Percentiles rank a stretch among this genome's conserved stretches.
These are phyloP conservation scores for Pyrocephalus nanus DNA, from an alignment of 2,797 vertebrate genomes.

Conservation along the genomic window DNA sequence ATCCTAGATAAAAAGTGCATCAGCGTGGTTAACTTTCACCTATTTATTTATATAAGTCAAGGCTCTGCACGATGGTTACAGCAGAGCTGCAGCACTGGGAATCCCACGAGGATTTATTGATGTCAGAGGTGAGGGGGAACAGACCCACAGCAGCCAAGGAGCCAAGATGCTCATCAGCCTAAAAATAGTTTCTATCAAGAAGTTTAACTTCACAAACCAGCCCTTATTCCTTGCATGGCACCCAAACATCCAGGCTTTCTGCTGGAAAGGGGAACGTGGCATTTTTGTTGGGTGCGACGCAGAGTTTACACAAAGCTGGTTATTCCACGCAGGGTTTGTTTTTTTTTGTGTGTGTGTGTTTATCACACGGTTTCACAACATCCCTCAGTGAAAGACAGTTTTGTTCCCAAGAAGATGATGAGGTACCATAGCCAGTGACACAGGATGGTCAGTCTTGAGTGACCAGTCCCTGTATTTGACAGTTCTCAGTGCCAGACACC, in stretches of 20 bases:
- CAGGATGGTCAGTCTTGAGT: background rate
- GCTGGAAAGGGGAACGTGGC: background rate
- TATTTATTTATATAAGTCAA: background rate
- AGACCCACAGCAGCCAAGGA: background rate
- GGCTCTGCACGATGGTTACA: background rate
- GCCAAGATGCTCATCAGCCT: background rate
- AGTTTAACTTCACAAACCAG: background rate
- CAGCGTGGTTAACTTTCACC: constrained; percentile 9
- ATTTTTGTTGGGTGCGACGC: background rate
- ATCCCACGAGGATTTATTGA: background rate
- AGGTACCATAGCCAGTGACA: background rate
- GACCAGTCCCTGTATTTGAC: background rate
- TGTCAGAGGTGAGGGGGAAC: background rate
- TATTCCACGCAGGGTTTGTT: background rate
- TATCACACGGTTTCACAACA: background rate
- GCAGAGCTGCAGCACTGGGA: background rate
- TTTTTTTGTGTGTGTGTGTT: background rate
- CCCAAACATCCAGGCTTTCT: background rate
- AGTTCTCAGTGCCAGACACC: background rate
- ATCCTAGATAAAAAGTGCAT: constrained; percentile 54
- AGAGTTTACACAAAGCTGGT: background rate
- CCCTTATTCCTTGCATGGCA: background rate
- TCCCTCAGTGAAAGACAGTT: background rate
- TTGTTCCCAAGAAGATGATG: background rate
- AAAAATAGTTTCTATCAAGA: background rate